These are phyloP conservation scores for Oegoconia quadripuncta DNA, from an alignment of 2,888 invertebrate species.

Conservation along the genomic window DNA sequence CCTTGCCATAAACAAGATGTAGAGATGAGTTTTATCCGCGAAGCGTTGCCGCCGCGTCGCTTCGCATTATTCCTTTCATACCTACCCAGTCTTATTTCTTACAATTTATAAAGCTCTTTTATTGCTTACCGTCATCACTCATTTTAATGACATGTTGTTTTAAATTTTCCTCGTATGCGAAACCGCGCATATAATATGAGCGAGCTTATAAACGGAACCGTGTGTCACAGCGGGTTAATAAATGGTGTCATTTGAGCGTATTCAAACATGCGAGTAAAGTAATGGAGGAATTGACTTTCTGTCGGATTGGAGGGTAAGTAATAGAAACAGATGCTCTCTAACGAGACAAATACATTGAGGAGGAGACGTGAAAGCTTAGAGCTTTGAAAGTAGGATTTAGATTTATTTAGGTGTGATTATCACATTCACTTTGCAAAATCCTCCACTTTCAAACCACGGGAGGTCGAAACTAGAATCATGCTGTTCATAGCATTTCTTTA, in stretches of 20 bases:
- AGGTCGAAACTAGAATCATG: no score
- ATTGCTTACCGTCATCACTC: constrained; percentile 31
- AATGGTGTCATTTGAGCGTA: constrained; percentile 28
- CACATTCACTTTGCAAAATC: no score
- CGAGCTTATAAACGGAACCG: constrained; percentile 31
- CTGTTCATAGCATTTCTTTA: no score
- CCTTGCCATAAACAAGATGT: constrained; percentile 34
- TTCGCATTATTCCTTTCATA: constrained; percentile 35
- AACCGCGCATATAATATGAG: constrained; percentile 16
- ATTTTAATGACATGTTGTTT: constrained; percentile 40
- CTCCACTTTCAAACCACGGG: no score
- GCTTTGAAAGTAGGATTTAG: no score
- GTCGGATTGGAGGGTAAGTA: no score
- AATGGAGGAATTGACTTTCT: constrained; percentile 8
- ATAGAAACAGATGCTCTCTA: no score
- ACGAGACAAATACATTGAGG: no score
- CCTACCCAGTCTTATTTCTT: constrained; percentile 30
- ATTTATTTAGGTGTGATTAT: no score
- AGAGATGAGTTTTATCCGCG: constrained; percentile 32
- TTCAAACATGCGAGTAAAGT: constrained; percentile 17
- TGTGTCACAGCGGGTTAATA: constrained; percentile 29
- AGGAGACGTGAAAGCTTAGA: no score
- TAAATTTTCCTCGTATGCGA: constrained; percentile 30
- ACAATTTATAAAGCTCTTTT: constrained; percentile 38
- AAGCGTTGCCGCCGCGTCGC: constrained; percentile 21